Evolutionary conservation across 2,797 vertebrate species (phyloP).

Genomic region (Coccyzus lansbergi): DNA sequence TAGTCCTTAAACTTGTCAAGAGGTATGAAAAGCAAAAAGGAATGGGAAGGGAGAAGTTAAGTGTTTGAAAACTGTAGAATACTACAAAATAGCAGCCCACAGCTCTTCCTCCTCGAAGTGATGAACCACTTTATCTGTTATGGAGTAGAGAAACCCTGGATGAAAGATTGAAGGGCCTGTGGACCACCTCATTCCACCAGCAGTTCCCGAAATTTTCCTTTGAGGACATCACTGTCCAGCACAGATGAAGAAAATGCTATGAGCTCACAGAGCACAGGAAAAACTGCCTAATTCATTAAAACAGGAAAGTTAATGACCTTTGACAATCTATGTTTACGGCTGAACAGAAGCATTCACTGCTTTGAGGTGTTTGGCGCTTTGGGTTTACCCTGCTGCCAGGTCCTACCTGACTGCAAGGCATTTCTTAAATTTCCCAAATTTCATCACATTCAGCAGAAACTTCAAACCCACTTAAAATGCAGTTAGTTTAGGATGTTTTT

Average conservation of each 20-base stretch:
- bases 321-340: conserved; percentile 61
- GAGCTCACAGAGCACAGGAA: neutral
- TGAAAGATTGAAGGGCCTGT: neutral
- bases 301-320: conserved; percentile 63
- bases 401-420: neutral
- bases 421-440: conserved; percentile 17
- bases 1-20: neutral
- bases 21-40: neutral
- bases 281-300: conserved; percentile 52
- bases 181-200: neutral
- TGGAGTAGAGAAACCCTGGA: neutral
- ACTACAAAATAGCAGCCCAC: neutral
- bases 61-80: neutral
- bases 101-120: conserved; percentile 18
- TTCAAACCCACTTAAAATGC: conserved; percentile 23
- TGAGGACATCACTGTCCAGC: neutral
- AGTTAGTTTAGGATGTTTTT: neutral
- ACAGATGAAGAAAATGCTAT: neutral
- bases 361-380: conserved; percentile 41
- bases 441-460: conserved; percentile 5
- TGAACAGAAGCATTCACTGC: conserved; percentile 68
- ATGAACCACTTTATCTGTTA: conserved; percentile 14
- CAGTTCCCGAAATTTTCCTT: neutral
- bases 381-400: conserved; percentile 17
- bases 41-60: neutral